Conservation (phyloP, 1,140 invertebrate species). For the Penaeus chinensis region DNA sequence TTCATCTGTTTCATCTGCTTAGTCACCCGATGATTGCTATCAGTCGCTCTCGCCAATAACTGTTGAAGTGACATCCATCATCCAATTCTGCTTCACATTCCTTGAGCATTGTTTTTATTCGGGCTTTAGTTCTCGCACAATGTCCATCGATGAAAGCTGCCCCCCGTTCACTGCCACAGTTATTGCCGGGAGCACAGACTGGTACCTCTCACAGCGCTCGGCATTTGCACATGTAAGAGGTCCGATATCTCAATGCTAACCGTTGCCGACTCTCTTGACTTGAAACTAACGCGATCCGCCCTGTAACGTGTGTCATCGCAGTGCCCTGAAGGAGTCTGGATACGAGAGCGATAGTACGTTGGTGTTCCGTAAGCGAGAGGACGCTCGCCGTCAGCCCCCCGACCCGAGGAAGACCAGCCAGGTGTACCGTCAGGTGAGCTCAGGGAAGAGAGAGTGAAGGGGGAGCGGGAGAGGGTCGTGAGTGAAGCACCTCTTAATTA, state of each 20-base stretch:
- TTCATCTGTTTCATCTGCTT: too few species aligned
- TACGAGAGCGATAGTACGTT: constrained; percentile 92
- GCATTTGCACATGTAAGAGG: too few species aligned
- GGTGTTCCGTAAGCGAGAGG: constrained; percentile 57
- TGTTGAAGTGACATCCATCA: too few species aligned
- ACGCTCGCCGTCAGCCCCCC: constrained; percentile 48
- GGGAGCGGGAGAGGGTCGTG: constrained; percentile 13
- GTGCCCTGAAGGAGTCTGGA: constrained; percentile 86
- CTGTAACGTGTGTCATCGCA: constrained; percentile 66
- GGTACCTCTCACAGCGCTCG: too few species aligned
- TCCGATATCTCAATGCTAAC: too few species aligned
- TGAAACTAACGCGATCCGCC: too few species aligned
- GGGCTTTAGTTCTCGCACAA: not conserved
- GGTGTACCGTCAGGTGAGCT: constrained; percentile 53
- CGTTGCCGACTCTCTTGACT: too few species aligned
- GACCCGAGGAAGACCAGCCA: constrained; percentile 58
- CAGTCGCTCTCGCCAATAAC: too few species aligned
- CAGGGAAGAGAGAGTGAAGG: not conserved
- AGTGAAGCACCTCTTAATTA: not conserved
- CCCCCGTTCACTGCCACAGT: too few species aligned
- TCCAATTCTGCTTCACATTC: not conserved
- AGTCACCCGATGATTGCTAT: too few species aligned
- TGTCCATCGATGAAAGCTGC: too few species aligned
- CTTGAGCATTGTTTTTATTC: not conserved
- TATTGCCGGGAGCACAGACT: too few species aligned